Evolutionary conservation across 2,797 vertebrate species (phyloP), one percentile per base, ranked within the genome.

Genomic region (Hemibagrus guttatus): DNA sequence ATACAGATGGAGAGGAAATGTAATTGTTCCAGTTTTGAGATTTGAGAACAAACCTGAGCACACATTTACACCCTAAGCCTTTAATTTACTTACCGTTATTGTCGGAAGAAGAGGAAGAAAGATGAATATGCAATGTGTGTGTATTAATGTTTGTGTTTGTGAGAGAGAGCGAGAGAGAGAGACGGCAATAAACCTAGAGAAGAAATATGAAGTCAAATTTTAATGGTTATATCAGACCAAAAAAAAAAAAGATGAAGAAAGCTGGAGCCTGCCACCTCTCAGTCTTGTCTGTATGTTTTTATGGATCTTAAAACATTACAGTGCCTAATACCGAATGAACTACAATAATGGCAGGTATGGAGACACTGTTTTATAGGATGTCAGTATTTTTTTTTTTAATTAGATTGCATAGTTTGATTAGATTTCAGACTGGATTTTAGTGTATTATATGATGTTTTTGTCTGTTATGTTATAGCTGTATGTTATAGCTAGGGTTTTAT

Each of bases 321-420:
- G 94, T 95, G 94, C 95, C 95, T 95, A 93, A 88, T 86, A 68
- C 80, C 83, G 81, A 88, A 91, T 58, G 56, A 84, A 68, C 76
- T 78, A 83, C 80, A 84, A 86, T 52, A 78, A 85, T 81, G 42
- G 83, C 88, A 91, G 76, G 49, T 90, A 91, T 92, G 92, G 90
- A 91, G 83, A 87, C 90, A 93, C 92, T 84, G 90, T 84, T 89
- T 89, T 72, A 86, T 85, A 81, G 88, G 90, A 26, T 80, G 75
- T 80, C 64, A 75, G 56, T 90, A 91, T 87, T 92, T 76, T 76
- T 16, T 39, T 81, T 63, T 81, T 49, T 17, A 1, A 64, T 21
- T 68, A 68, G 46, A 31, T 52, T 68, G 63, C 63, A 21, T 82
- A 68, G 46, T 52, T 68, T 68, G 46, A 52, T 54, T 52, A 54